Evolutionary conservation across 1,140 invertebrate genomes (phyloP).

Genomic region (Neoseiulus cucumeris): DNA sequence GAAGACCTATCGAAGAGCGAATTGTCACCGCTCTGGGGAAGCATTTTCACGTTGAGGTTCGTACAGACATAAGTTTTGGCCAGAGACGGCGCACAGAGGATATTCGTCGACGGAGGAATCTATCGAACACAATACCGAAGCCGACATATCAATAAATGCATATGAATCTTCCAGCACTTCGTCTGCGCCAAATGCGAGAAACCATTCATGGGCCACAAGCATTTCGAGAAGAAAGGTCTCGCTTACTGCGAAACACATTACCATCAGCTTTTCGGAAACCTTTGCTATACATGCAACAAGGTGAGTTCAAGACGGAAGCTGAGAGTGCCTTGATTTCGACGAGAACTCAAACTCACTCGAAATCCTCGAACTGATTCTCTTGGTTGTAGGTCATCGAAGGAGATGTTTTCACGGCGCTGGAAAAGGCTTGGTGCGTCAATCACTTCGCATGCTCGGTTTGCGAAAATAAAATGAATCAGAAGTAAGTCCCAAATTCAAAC

Average conservation of each 20-base stretch:
- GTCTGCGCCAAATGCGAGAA: slow-evolving; percentile 99
- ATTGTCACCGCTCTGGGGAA: slow-evolving; percentile 94
- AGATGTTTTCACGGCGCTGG: slow-evolving; percentile 76
- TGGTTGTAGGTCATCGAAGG: not conserved
- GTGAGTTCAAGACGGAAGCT: slow-evolving; percentile 75
- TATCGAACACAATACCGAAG: too few relatives aligned
- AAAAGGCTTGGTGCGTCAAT: slow-evolving; percentile 98
- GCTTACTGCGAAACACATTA: slow-evolving; percentile 99
- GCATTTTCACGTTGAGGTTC: slow-evolving; percentile 91
- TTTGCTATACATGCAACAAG: slow-evolving; percentile 96
- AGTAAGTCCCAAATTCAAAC: slow-evolving; percentile 35
- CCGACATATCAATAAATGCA: too few relatives aligned
- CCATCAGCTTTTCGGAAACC: slow-evolving; percentile 93
- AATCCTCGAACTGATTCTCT: too few relatives aligned
- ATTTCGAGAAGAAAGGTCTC: slow-evolving; percentile 95
- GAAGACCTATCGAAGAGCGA: slow-evolving; percentile 83
- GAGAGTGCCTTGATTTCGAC: slow-evolving; percentile 36
- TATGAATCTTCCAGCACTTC: too few relatives aligned
- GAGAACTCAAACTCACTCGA: too few relatives aligned
- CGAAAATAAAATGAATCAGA: slow-evolving; percentile 90
- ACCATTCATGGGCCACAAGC: slow-evolving; percentile 92
- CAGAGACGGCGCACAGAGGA: not conserved
- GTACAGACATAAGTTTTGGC: not conserved
- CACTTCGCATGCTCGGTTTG: slow-evolving; percentile 98
- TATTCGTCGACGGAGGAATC: too few relatives aligned